These are phyloP conservation scores for Bombus sibiricus DNA, from an alignment of 1,140 invertebrate genomes.

Conservation along the genomic window DNA sequence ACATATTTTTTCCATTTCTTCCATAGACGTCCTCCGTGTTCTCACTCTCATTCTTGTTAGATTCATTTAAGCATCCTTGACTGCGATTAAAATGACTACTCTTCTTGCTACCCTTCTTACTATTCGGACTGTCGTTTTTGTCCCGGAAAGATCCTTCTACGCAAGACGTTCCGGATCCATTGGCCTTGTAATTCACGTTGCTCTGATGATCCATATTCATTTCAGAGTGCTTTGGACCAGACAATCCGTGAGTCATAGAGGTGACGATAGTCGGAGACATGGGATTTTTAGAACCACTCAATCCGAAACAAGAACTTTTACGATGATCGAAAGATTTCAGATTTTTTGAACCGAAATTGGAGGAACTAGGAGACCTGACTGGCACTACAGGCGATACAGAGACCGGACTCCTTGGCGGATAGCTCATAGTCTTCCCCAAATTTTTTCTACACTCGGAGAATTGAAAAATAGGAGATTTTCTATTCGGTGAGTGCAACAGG, in stretches of 20 bases:
- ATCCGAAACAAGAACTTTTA: conserved; percentile 69
- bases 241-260: conserved; percentile 32
- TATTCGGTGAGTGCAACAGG: conserved; percentile 39
- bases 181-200: conserved; percentile 6
- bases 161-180: conserved; percentile 8
- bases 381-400: conserved; percentile 35
- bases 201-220: conserved; percentile 24
- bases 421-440: conserved; percentile 75
- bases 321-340: conserved; percentile 66
- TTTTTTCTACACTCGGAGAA: conserved; percentile 71
- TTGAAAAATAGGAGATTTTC: conserved; percentile 68
- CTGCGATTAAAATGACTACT: conserved; percentile 72
- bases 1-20: conserved; percentile 63
- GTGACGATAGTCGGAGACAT: conserved; percentile 71
- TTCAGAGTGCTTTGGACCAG: conserved; percentile 49
- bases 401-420: conserved; percentile 70
- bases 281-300: conserved; percentile 64
- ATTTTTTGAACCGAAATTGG: conserved; percentile 64
- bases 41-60: conserved; percentile 6
- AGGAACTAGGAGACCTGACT: conserved; percentile 54
- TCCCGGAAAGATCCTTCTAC: conserved; percentile 32
- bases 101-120: conserved; percentile 49
- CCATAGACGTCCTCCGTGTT: conserved; percentile 11
- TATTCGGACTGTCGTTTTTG: conserved; percentile 36
- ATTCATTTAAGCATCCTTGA: conserved; percentile 73